Evolutionary conservation across 2,113 vertebrate species (phyloP).

Genomic region (Scomber colias): DNA sequence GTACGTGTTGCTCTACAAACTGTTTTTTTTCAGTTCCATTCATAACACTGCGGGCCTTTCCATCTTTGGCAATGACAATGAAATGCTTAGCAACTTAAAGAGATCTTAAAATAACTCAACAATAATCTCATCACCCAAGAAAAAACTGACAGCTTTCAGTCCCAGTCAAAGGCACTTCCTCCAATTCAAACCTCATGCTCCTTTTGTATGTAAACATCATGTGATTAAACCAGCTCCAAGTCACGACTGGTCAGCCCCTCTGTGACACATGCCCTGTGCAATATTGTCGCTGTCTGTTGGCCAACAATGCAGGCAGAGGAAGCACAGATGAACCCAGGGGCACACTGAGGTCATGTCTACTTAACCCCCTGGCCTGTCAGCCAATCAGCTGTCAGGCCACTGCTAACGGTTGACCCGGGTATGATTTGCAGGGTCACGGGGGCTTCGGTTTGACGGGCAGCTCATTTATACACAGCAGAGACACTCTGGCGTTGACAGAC

Average conservation of each 20-base stretch:
- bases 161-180: conserved; percentile 50
- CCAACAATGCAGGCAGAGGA: conserved; percentile 81
- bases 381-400: conserved; percentile 81
- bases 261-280: conserved; percentile 73
- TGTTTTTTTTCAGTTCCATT: conserved; percentile 48
- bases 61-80: conserved; percentile 36
- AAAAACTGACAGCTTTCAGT: conserved; percentile 49
- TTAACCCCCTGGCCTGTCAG: conserved; percentile 81
- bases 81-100: conserved; percentile 21
- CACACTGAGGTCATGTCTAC: conserved; percentile 83
- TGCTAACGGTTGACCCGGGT: conserved; percentile 71
- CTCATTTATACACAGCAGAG: conserved; percentile 70
- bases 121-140: conserved; percentile 44
- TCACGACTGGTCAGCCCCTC: conserved; percentile 40
- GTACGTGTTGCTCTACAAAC: conserved; percentile 65
- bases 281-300: conserved; percentile 73
- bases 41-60: conserved; percentile 1
- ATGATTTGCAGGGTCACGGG: conserved; percentile 75
- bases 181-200: neutral
- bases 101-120: conserved; percentile 10
- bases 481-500: conserved; percentile 67
- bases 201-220: conserved; percentile 77
- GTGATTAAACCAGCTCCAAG: conserved; percentile 52
- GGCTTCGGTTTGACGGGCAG: conserved; percentile 77
- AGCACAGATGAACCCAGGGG: conserved; percentile 82